phyloP scores from a whole-genome alignment of 2,113 vertebrate species.

The Burhinus oedicnemus region DNA sequence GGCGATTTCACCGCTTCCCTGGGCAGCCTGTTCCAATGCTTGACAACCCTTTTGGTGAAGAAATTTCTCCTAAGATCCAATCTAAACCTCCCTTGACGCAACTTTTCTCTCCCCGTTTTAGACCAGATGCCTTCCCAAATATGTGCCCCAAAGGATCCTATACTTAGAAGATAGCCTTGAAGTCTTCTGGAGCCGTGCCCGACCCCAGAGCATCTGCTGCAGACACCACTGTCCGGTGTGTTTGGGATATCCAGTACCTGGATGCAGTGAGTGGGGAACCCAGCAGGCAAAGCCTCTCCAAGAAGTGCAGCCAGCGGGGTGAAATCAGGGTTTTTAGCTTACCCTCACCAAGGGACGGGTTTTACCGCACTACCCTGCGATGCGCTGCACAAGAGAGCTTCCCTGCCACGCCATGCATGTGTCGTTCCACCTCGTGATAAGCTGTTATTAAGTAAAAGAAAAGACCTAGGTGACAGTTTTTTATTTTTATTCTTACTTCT shows the following conservation, averaged over 20 bases:
- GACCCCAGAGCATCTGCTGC: accelerated
- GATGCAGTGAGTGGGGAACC: accelerated
- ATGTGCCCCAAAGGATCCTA: accelerated
- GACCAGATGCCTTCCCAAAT: not conserved
- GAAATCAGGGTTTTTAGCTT: accelerated
- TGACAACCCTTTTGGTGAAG: not conserved
- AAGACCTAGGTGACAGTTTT: not conserved
- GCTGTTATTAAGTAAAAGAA: not conserved
- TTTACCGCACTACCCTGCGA: accelerated
- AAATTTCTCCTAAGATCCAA: not conserved
- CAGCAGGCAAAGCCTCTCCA: accelerated
- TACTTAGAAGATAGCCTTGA: not conserved
- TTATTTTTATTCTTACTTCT: not conserved
- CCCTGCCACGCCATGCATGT: accelerated
- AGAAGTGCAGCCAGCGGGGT: accelerated
- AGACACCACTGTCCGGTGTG: accelerated
- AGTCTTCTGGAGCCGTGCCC: too few species aligned
- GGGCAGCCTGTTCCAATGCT: not conserved
- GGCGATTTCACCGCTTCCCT: not conserved
- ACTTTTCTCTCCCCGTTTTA: not conserved
- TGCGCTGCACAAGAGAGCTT: accelerated
- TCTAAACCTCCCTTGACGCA: not conserved
- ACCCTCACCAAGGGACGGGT: too few species aligned
- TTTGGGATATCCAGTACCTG: accelerated
- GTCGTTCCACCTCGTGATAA: not conserved